Evolutionary conservation across 2,797 vertebrate species (phyloP).

Genomic region (Sylvia borin): DNA sequence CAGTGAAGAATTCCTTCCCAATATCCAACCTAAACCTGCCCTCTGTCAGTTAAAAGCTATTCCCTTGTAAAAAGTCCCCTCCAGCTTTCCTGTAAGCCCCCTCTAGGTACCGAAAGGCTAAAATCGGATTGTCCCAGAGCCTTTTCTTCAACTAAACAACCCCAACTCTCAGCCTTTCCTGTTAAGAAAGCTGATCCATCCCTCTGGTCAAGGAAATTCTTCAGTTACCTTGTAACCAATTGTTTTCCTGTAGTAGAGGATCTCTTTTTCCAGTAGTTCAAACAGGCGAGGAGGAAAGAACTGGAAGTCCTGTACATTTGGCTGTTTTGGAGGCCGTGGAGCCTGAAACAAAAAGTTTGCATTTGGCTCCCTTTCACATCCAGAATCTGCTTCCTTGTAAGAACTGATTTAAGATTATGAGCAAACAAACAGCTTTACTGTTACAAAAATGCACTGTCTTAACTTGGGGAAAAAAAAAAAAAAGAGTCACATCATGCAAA

Average conservation of each 20-base stretch:
- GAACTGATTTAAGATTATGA: background rate
- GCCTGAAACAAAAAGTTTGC: constrained; percentile 77
- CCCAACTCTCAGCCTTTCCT: background rate
- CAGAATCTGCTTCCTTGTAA: background rate
- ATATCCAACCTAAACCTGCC: background rate
- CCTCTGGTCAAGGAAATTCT: background rate
- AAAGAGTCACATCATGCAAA: background rate
- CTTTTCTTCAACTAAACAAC: background rate
- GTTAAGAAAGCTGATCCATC: background rate
- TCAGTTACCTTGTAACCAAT: constrained; percentile 95
- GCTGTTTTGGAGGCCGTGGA: constrained; percentile 97
- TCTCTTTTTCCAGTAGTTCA: constrained; percentile 98
- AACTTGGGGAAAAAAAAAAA: no score
- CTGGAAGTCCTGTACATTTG: constrained; percentile 99
- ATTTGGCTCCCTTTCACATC: background rate
- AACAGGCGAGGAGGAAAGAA: constrained; percentile 98
- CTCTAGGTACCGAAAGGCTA: background rate
- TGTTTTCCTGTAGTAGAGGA: constrained; percentile 98
- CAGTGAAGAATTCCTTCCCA: background rate
- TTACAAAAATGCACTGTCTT: background rate
- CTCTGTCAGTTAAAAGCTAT: background rate
- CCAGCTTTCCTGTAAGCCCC: background rate
- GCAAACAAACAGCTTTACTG: background rate
- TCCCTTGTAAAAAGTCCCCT: background rate
- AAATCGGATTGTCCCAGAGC: background rate